Base-by-base conservation (phyloP, 1,140 invertebrate genomes). In the Lordiphosa collinella region DNA sequence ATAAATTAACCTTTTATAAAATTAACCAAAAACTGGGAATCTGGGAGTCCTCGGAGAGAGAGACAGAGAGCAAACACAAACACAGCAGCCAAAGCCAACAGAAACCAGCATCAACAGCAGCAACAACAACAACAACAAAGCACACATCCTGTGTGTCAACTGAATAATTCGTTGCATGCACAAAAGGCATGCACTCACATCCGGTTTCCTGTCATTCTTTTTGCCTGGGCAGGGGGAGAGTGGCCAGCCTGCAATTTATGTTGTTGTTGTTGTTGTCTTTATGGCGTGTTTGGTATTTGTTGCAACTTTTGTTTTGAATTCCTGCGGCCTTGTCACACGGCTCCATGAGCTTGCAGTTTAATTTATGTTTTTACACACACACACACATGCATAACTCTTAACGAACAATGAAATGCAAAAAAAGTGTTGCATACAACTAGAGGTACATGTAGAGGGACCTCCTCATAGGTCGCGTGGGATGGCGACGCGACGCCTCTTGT, bases 151-250 rank as follows among this genome's bases (percentile, higher is more conserved):
- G 78, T 69, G 69, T 82, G 78, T 82, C 78, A 82, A 82, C 78
- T 84, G 78, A 84, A 84, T 84, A 82, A 80, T 82, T 84, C 73
- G 79, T 85, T 84, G 72, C 73, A 85, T 85, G 79, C 78, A 84
- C 78, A 84, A 84, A 84, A 84, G 76, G 72, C 78, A 80, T 80
- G 76, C 76, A 84, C 72, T 82, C 76, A 84, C 78, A 84, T 84
- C 78, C 78, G 79, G 78, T 84, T 84, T 84, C 78, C 78, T 84
- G 78, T 84, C 78, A 84, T 84, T 82, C 78, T 78, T 82, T 84
- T 84, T 65, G 53, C 72, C 57, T 59, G 55, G n/a, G 34, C 12
- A 31, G 25, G n/a, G 25, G n/a, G 41, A n/a, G 18, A 35, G 41
- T 64, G 49, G 49, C 53, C 57, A 40, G 53, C 40, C 51, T 57